A percentile compares a stretch with the other conserved stretches of the same genome.
Conservation (phyloP, 2,888 invertebrate species). For the Pemphredon lugubris region DNA sequence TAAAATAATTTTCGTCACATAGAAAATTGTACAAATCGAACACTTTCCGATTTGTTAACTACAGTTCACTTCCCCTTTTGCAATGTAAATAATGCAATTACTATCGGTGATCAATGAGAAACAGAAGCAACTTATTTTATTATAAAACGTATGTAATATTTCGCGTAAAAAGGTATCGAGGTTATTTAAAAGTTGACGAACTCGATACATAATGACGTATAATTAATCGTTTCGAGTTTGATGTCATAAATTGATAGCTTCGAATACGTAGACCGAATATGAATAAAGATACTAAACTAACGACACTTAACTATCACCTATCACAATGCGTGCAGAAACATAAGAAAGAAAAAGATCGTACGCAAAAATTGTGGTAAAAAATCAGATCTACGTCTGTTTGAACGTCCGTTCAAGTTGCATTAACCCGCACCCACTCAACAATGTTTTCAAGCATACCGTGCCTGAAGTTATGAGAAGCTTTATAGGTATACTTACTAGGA, state of each 20-base stretch:
- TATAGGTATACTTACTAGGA: slow-evolving; percentile 67
- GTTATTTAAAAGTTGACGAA: slow-evolving; percentile 40
- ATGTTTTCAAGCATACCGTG: slow-evolving; percentile 42
- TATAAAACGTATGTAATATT: slow-evolving; percentile 21
- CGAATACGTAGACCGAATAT: slow-evolving; percentile 25
- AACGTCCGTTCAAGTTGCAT: slow-evolving; percentile 9
- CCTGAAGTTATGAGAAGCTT: slow-evolving; percentile 58
- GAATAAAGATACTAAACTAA: slow-evolving; percentile 29
- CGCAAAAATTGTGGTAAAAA: slow-evolving; percentile 8
- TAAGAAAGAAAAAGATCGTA: slow-evolving; percentile 5
- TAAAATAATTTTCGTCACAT: no score
- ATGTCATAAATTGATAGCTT: slow-evolving; percentile 25
- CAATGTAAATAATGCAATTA: slow-evolving; percentile 13
- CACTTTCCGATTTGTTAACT: not conserved
- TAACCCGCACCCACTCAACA: slow-evolving; percentile 22
- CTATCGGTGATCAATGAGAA: not conserved
- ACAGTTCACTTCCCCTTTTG: not conserved
- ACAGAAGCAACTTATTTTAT: not conserved
- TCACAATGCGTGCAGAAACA: not conserved
- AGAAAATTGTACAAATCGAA: not conserved
- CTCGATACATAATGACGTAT: not conserved
- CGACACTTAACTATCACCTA: slow-evolving; percentile 14
- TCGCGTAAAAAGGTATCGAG: slow-evolving; percentile 16
- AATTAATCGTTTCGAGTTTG: slow-evolving; percentile 5
- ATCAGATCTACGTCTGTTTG: not conserved